These are phyloP conservation scores for Harpalus rufipes DNA, from an alignment of 2,888 invertebrate genomes.

Conservation along the genomic window DNA sequence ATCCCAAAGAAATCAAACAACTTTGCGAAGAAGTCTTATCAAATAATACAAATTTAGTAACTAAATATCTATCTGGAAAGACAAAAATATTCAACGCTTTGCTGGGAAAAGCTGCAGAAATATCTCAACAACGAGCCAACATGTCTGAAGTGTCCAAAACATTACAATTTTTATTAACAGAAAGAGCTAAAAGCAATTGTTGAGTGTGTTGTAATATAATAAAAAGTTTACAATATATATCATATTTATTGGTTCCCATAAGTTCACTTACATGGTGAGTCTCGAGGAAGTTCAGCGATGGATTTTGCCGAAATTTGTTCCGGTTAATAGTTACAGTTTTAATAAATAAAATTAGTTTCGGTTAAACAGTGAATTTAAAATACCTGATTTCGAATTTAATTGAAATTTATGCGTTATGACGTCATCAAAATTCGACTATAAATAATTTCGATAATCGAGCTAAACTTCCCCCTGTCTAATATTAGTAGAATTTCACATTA, in stretches of 20 bases:
- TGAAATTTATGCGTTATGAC: too few species aligned
- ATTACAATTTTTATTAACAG: constrained; percentile 81
- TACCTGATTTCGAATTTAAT: too few species aligned
- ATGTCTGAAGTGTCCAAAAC: constrained; percentile 82
- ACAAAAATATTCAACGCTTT: constrained; percentile 84
- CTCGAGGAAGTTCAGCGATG: background rate
- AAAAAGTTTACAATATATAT: constrained; percentile 63
- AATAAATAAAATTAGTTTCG: too few species aligned
- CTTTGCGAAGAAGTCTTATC: constrained; percentile 82
- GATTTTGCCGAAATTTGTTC: too few species aligned
- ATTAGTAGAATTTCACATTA: constrained; percentile 57
- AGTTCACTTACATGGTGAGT: constrained; percentile 66
- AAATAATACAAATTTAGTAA: constrained; percentile 83
- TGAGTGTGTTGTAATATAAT: constrained; percentile 37
- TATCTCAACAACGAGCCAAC: constrained; percentile 82
- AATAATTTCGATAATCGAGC: too few species aligned
- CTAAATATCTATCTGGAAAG: constrained; percentile 85
- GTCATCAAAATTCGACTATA: too few species aligned
- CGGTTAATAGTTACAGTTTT: too few species aligned
- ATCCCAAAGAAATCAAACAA: constrained; percentile 80
- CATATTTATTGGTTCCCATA: constrained; percentile 66
- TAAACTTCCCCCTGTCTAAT: constrained; percentile 30
- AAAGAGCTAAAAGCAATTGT: constrained; percentile 67
- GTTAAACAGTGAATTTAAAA: too few species aligned
- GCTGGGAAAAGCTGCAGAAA: constrained; percentile 81